Base-by-base conservation (phyloP, 2,888 invertebrate genomes). In the Chrysolina haemoptera region DNA sequence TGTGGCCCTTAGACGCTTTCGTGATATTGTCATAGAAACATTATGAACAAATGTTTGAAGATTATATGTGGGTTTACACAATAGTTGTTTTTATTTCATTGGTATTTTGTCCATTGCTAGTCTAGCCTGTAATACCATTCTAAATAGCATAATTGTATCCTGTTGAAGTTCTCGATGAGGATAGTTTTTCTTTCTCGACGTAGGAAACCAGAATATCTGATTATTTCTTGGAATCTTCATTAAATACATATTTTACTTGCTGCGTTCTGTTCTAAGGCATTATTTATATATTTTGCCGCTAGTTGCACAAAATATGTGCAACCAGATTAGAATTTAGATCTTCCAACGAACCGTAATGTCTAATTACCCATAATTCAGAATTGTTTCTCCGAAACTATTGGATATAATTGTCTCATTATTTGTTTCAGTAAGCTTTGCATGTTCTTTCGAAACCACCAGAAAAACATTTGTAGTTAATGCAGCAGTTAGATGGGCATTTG, bases 281-380 rank as follows among this genome's bases (percentile, higher is more conserved):
- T 4, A n/a, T 59, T 27, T 59, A 22, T 59, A 22, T 16, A 59
- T 35, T 35, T 59, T 59, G 59, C 59, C 59, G 59, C 59, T 59
- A 5, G 35, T 59, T 59, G n/a, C 27, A 59, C 59, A 59, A 35
- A 55, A 59, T 59, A n/a, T 59, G 27, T 59, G 27, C 14, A 59
- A 59, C 27, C 12, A 35, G 27, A 59, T 59, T 27, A 59, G n/a
- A 59, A 35, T 59, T 35, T 14, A 6, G 59, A 9, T 22, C 59
- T 59, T 35, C 59, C 59, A 16, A 27, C 59, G n/a, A 27, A 27
- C 27, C 3, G 27, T 59, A 59, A 59, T 59, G 9, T 35, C 8
- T 59, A 59, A 59, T 59, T 59, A 35, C 27, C 59, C 14, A 27
- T 27, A 50, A 59, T 59, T 59, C 35, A 59, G 59, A 59, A 59